phyloP scores from a whole-genome alignment of 2,888 invertebrate genomes.

The Spicauda simplicius region DNA sequence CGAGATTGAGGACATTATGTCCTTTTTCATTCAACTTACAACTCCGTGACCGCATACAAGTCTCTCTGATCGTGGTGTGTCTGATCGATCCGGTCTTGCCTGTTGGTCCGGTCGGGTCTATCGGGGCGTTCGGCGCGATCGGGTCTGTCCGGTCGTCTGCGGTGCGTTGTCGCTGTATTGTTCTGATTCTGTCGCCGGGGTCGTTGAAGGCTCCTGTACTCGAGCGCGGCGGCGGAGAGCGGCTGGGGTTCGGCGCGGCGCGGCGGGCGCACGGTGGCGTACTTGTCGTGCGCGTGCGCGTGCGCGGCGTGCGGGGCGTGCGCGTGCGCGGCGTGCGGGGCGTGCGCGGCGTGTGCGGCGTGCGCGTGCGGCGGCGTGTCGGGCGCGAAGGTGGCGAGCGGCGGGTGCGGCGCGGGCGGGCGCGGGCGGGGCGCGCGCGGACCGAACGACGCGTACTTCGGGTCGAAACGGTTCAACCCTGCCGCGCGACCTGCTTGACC shows the following conservation, averaged over 20 bases:
- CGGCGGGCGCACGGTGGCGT: slow-evolving; percentile 73
- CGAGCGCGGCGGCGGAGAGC: slow-evolving; percentile 80
- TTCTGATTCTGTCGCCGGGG: slow-evolving; percentile 68
- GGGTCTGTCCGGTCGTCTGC: slow-evolving; percentile 48
- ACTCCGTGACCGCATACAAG: slow-evolving; percentile 89
- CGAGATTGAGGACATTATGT: no score
- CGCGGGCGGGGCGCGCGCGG: slow-evolving; percentile 79
- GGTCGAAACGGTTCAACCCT: slow-evolving; percentile 85
- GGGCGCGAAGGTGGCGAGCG: slow-evolving; percentile 65
- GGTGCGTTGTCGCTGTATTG: slow-evolving; percentile 49
- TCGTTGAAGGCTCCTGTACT: slow-evolving; percentile 85
- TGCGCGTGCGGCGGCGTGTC: slow-evolving; percentile 56
- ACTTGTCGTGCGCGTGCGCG: slow-evolving; percentile 57
- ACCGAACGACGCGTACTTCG: slow-evolving; percentile 84
- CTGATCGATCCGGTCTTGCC: slow-evolving; percentile 76
- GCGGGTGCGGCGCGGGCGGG: slow-evolving; percentile 68
- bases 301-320: slow-evolving; percentile 45
- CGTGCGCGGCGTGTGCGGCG: slow-evolving; percentile 46
- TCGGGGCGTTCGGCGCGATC: slow-evolving; percentile 72
- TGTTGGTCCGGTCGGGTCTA: slow-evolving; percentile 73
- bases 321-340: slow-evolving; percentile 44
- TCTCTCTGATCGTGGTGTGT: slow-evolving; percentile 77
- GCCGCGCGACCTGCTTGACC: slow-evolving; percentile 70
- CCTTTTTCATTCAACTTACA: slow-evolving; percentile 38
- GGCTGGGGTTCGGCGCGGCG: slow-evolving; percentile 79